Conservation (phyloP, 2,888 invertebrate species). For the Helobdella robusta region DNA sequence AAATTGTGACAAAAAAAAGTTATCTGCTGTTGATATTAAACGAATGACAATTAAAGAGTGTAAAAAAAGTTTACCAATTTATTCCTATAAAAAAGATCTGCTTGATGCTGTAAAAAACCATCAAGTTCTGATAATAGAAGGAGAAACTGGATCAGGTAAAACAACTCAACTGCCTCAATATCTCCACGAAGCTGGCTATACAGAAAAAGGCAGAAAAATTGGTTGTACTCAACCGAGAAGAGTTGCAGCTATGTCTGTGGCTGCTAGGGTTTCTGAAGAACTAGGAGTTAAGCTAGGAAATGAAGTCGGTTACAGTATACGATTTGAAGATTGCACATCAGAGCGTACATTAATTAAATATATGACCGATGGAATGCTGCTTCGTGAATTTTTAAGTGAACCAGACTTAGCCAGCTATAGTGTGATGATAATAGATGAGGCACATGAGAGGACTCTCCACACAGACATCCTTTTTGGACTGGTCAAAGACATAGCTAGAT, state of each 20-base stretch:
- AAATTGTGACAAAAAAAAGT: slow-evolving; percentile 2
- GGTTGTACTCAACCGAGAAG: slow-evolving; percentile 94
- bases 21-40: slow-evolving; percentile 48
- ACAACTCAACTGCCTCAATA: slow-evolving; percentile 58
- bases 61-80: slow-evolving; percentile 82
- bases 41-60: slow-evolving; percentile 76
- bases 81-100: slow-evolving; percentile 55
- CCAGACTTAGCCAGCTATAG: slow-evolving; percentile 90
- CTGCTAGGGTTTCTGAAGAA: slow-evolving; percentile 93
- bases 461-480: slow-evolving; percentile 96
- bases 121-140: slow-evolving; percentile 81
- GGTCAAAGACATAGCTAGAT: slow-evolving; percentile 77
- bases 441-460: slow-evolving; percentile 93
- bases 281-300: slow-evolving; percentile 85
- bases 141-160: slow-evolving; percentile 61
- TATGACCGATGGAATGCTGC: slow-evolving; percentile 97
- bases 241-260: slow-evolving; percentile 99
- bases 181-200: slow-evolving; percentile 52
- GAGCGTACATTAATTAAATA: slow-evolving; percentile 92
- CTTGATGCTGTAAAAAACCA: slow-evolving; percentile 64
- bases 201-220: slow-evolving; percentile 65
- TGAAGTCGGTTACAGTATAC: slow-evolving; percentile 65
- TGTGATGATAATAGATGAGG: slow-evolving; percentile 98
- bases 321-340: slow-evolving; percentile 98
- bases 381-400: slow-evolving; percentile 91